These are phyloP conservation scores for Hyles lineata DNA, from an alignment of 2,888 invertebrate species.

Conservation along the genomic window DNA sequence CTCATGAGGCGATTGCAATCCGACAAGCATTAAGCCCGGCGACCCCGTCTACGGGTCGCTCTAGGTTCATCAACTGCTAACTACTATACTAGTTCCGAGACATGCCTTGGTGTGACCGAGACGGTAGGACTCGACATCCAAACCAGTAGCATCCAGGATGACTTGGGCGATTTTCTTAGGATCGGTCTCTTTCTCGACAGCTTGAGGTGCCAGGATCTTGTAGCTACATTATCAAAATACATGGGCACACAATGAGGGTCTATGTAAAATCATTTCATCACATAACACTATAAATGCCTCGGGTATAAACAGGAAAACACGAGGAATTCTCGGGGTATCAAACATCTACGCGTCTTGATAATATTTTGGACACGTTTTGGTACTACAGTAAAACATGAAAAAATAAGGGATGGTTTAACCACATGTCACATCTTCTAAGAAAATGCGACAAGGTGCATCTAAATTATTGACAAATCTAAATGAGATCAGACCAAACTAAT, in stretches of 20 bases:
- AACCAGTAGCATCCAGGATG: slow-evolving; percentile 92
- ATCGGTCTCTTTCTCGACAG: slow-evolving; percentile 89
- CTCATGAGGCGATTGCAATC: slow-evolving; percentile 65
- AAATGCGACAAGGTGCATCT: slow-evolving; percentile 32
- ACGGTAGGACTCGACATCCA: slow-evolving; percentile 97
- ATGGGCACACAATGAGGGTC: slow-evolving; percentile 78
- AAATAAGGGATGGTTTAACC: slow-evolving; percentile 14
- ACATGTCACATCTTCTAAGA: slow-evolving; percentile 34
- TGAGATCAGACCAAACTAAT: slow-evolving; percentile 8
- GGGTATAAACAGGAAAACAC: slow-evolving; percentile 10
- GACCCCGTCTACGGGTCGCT: slow-evolving; percentile 63
- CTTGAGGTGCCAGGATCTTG: slow-evolving; percentile 98
- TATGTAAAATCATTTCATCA: background rate
- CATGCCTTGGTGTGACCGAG: slow-evolving; percentile 99
- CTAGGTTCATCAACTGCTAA: slow-evolving; percentile 61
- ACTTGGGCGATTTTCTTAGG: slow-evolving; percentile 93
- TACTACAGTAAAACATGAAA: slow-evolving; percentile 14
- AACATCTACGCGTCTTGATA: slow-evolving; percentile 15
- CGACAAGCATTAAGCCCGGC: slow-evolving; percentile 62
- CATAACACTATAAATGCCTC: slow-evolving; percentile 19
- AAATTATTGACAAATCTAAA: slow-evolving; percentile 22
- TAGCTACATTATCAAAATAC: slow-evolving; percentile 90
- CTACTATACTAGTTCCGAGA: slow-evolving; percentile 70
- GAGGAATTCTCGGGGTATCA: slow-evolving; percentile 19
- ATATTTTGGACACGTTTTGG: background rate